phyloP scores from a whole-genome alignment of 2,888 invertebrate genomes.

The Cenopis cana region DNA sequence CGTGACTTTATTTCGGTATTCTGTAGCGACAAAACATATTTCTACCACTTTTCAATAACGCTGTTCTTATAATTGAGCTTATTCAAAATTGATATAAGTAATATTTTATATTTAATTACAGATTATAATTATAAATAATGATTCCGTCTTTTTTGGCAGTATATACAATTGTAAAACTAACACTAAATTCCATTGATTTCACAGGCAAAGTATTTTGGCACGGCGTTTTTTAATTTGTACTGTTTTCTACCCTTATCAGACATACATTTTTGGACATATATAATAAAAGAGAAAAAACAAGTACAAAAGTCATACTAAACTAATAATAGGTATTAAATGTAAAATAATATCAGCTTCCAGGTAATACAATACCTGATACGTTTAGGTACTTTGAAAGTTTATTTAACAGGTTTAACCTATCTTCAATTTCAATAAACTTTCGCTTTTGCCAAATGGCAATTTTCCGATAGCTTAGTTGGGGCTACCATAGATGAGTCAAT shows the following conservation, averaged over 20 bases:
- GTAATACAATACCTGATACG: background rate
- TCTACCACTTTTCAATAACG: background rate
- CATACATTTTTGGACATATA: constrained; percentile 2
- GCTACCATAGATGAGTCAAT: background rate
- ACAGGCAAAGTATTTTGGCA: constrained; percentile 42
- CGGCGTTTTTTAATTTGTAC: constrained; percentile 43
- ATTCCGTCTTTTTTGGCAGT: constrained; percentile 23
- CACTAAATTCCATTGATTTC: constrained; percentile 34
- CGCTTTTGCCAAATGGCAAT: too few species aligned
- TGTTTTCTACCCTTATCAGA: constrained; percentile 39
- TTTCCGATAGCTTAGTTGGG: background rate
- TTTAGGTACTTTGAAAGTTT: background rate
- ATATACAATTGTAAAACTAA: constrained; percentile 23
- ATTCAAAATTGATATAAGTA: constrained; percentile 11
- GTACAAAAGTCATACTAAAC: constrained; percentile 17
- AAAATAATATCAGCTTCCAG: background rate
- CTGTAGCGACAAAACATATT: background rate
- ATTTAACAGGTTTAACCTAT: too few species aligned
- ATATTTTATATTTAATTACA: constrained; percentile 16
- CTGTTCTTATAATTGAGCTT: constrained; percentile 29
- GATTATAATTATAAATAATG: constrained; percentile 27
- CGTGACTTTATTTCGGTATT: constrained; percentile 4
- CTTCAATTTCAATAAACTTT: background rate
- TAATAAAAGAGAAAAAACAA: constrained; percentile 27
- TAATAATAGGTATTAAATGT: background rate